phyloP scores from a whole-genome alignment of 1,140 invertebrate species.

The Penaeus chinensis region DNA sequence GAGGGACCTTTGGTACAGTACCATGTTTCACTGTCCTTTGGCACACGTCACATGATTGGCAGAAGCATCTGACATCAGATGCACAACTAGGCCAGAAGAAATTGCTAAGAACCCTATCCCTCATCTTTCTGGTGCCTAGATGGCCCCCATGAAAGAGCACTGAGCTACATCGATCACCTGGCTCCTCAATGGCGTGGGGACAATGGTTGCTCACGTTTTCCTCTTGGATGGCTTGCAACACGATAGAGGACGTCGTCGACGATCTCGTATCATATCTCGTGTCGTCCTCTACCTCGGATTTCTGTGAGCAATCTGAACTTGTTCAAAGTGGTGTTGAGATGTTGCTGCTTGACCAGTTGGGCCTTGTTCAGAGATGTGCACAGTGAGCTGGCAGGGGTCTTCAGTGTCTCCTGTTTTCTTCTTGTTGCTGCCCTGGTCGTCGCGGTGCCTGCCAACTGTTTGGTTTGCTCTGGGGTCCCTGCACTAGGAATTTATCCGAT shows the following conservation, averaged over 20 bases:
- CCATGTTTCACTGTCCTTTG: not conserved
- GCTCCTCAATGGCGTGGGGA: not conserved
- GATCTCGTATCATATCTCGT: too few relatives aligned
- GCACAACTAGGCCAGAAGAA: conserved; percentile 20
- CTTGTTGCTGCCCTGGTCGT: too few relatives aligned
- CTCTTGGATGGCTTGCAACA: too few relatives aligned
- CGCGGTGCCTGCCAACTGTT: too few relatives aligned
- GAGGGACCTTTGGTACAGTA: not conserved
- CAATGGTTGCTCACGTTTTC: not conserved
- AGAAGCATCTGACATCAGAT: conserved; percentile 16
- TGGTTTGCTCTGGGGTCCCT: too few relatives aligned
- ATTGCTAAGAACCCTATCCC: not conserved
- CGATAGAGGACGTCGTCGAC: too few relatives aligned
- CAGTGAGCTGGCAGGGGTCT: too few relatives aligned
- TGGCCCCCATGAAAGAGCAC: conserved; percentile 16
- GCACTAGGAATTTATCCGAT: too few relatives aligned
- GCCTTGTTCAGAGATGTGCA: too few relatives aligned
- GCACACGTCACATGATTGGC: conserved; percentile 11
- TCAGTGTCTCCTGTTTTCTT: too few relatives aligned
- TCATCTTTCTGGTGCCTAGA: conserved; percentile 8
- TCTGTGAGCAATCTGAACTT: not conserved
- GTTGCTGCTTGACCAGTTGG: too few relatives aligned
- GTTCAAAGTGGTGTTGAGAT: too few relatives aligned
- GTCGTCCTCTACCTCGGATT: conserved; percentile 1
- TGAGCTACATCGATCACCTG: conserved; percentile 15